Conservation (phyloP, 2,888 invertebrate genomes). For the Euplagia quadripunctaria region DNA sequence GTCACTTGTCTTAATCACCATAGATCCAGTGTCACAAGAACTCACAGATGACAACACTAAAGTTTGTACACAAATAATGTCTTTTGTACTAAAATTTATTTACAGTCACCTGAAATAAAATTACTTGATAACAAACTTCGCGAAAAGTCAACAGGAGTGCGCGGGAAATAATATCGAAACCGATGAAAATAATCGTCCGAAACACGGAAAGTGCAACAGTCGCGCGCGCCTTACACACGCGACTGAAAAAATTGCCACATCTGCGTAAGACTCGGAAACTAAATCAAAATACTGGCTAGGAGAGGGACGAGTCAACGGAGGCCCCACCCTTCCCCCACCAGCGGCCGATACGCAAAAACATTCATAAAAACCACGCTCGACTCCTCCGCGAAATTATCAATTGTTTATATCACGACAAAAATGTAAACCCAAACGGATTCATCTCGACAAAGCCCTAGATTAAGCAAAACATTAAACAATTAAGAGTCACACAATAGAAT, state of each 20-base stretch:
- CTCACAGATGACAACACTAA: constrained; percentile 62
- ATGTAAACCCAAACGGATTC: constrained; percentile 73
- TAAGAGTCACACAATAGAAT: constrained; percentile 79
- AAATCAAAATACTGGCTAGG: constrained; percentile 87
- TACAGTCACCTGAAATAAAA: constrained; percentile 66
- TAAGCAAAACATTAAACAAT: constrained; percentile 78
- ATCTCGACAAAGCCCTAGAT: constrained; percentile 75
- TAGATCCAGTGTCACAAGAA: constrained; percentile 57
- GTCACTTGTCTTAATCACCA: constrained; percentile 52
- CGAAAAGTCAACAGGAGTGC: constrained; percentile 56
- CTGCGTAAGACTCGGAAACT: constrained; percentile 86
- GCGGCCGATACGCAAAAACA: constrained; percentile 82
- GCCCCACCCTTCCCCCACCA: constrained; percentile 86
- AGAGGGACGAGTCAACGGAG: constrained; percentile 84
- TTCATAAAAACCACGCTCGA: constrained; percentile 84
- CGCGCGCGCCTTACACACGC: constrained; percentile 84
- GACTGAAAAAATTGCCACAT: constrained; percentile 87
- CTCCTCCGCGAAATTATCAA: constrained; percentile 84
- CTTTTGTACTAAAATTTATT: constrained; percentile 61
- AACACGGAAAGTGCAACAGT: constrained; percentile 70
- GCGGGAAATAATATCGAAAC: constrained; percentile 67
- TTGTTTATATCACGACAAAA: constrained; percentile 82
- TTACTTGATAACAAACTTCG: constrained; percentile 60
- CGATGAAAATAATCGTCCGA: constrained; percentile 64
- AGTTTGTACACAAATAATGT: constrained; percentile 61